These are phyloP conservation scores for Caenorhabditis virilis DNA, from an alignment of 2,888 invertebrate genomes.

Conservation along the genomic window DNA sequence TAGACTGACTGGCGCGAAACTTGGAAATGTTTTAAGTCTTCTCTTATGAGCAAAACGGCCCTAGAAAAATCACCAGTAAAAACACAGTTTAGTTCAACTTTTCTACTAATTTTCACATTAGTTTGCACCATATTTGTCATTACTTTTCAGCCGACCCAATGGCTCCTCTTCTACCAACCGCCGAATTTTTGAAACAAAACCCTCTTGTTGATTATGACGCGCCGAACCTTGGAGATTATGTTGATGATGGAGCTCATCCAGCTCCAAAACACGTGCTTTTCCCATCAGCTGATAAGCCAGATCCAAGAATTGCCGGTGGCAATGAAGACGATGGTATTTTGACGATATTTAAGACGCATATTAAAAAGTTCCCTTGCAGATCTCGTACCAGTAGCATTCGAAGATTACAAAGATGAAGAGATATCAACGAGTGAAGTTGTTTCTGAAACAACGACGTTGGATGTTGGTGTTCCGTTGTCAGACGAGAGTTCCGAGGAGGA, in stretches of 20 bases:
- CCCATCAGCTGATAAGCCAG: conserved; percentile 47
- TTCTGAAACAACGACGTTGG: no score
- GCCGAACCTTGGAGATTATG: conserved; percentile 44
- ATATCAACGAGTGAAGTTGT: no score
- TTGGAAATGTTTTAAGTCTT: conserved; percentile 6
- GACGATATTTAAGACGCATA: not conserved
- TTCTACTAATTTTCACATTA: no score
- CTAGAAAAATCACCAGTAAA: no score
- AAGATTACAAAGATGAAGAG: conserved; percentile 49
- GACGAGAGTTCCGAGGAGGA: no score
- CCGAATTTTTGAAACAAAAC: conserved; percentile 57
- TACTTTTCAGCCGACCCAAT: conserved; percentile 50
- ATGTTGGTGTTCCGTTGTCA: no score
- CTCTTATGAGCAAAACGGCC: not conserved
- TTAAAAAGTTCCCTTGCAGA: conserved; percentile 29
- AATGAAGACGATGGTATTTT: conserved; percentile 37
- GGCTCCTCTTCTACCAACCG: conserved; percentile 50
- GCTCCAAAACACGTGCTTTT: conserved; percentile 43
- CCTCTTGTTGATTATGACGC: conserved; percentile 60
- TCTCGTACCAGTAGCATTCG: conserved; percentile 53
- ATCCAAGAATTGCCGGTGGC: conserved; percentile 43
- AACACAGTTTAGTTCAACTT: no score
- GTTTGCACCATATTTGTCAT: no score
- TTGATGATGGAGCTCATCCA: conserved; percentile 41
- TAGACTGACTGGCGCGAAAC: conserved; percentile 30